Evolutionary conservation across 2,797 vertebrate species (phyloP), one percentile per base, ranked within the genome.

Genomic region (Rhinella marina): DNA sequence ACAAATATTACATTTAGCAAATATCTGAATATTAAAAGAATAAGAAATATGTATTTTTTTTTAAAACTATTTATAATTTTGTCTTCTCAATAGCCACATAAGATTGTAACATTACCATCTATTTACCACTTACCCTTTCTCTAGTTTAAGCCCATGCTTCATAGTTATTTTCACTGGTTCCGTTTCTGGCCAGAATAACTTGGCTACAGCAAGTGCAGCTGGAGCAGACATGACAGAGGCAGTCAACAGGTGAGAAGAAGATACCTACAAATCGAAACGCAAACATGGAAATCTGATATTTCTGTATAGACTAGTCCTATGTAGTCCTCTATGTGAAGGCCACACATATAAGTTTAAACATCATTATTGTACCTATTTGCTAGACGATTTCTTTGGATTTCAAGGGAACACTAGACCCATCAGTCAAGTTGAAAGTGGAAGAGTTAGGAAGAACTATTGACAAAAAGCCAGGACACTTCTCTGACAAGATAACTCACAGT

Each of bases 111-210:
- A 23, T 52, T 8, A 79, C 25, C 17, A 11, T 7, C 50, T 29
- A 84, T 41, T 50, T 62, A 57, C 29, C 76, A 32, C 93, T 92
- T 94, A 97, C 97, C 95, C 86, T 89, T 91, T 94, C 85, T 92
- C 91, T 82, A 95, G 91, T 90, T 93, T 93, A 87, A 96, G 87
- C 70, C 90, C 90, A 41, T 48, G 87, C 75, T 76, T 91, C 54
- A 90, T 80, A 73, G 90, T 94, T 85, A 93, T 7, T 85, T 86
- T 90, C 32, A 94, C 85, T 13, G 87, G 92, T 91, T 97, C 95
- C 0, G 94, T 97, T 91, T 98, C 97, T 82, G 97, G 97, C 97
- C 97, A 98, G 90, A 97, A 97, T 12, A 92, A 92, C 91, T 97
- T 98, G 80, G 97, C 93, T 0, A 95, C 90, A 83, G 95, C 96